phyloP scores from a whole-genome alignment of 2,797 vertebrate species.

The Phoxinus dragarum region DNA sequence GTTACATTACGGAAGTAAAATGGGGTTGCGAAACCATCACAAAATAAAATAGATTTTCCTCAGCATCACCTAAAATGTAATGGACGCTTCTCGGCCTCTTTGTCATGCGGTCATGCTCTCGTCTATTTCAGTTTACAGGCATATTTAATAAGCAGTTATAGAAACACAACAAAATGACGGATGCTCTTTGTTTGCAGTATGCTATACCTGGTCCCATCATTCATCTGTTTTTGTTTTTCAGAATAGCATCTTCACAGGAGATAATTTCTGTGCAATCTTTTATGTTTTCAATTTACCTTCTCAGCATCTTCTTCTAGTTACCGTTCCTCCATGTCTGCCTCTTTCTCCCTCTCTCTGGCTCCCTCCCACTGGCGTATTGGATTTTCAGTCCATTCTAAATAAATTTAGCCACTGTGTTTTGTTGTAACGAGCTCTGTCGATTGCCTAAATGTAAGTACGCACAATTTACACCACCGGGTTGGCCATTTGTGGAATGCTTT shows the following conservation, averaged over 20 bases:
- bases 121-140: not conserved
- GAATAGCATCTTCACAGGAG: constrained; percentile 20
- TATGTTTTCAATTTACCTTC: constrained; percentile 55
- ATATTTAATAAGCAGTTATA: constrained; percentile 17
- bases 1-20: not conserved
- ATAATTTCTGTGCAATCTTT: constrained; percentile 31
- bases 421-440: constrained; percentile 78
- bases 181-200: not conserved
- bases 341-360: constrained; percentile 30
- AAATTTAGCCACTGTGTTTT: constrained; percentile 72
- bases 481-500: constrained; percentile 77
- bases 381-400: constrained; percentile 73
- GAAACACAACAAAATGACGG: constrained; percentile 2
- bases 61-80: constrained; percentile 5
- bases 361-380: constrained; percentile 59
- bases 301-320: constrained; percentile 45
- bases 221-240: not conserved
- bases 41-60: not conserved
- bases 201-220: not conserved
- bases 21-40: not conserved
- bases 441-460: constrained; percentile 82
- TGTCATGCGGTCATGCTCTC: not conserved
- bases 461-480: constrained; percentile 74
- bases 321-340: not conserved
- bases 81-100: not conserved